These are phyloP conservation scores for Peromyscus nudipes DNA, from an alignment of 2,797 vertebrate genomes.

Conservation along the genomic window DNA sequence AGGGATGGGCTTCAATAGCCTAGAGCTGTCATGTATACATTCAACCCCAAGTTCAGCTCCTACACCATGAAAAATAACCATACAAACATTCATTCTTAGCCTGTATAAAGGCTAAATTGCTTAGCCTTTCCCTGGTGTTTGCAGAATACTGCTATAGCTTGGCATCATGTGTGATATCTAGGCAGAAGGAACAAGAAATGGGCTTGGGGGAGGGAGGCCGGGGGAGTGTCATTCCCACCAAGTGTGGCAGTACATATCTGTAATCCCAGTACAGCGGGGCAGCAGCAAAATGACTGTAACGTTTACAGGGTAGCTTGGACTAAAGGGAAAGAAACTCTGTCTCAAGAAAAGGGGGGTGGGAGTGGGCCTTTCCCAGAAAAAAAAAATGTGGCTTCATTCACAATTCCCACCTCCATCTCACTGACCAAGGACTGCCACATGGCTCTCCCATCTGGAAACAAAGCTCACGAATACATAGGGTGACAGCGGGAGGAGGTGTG, in stretches of 20 bases:
- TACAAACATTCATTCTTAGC: background rate
- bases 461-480: background rate
- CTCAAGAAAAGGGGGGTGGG: background rate
- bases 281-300: background rate
- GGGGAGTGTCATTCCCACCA: background rate
- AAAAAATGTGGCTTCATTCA: background rate
- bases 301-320: background rate
- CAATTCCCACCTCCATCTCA: slow-evolving; percentile 35
- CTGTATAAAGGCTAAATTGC: background rate
- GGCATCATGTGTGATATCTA: slow-evolving; percentile 5
- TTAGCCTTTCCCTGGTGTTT: background rate
- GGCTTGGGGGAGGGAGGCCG: background rate
- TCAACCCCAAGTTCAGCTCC: background rate
- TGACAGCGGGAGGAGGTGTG: background rate
- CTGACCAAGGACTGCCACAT: background rate
- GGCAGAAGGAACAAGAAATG: background rate
- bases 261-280: background rate
- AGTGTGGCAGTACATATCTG: background rate
- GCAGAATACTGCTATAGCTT: background rate
- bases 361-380: background rate
- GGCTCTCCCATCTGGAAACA: background rate
- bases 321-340: background rate
- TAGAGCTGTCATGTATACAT: background rate
- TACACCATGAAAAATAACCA: background rate
- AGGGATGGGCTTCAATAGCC: background rate